Base-by-base conservation (phyloP, 2,888 invertebrate species). In the Tenthredo scrophulariae region DNA sequence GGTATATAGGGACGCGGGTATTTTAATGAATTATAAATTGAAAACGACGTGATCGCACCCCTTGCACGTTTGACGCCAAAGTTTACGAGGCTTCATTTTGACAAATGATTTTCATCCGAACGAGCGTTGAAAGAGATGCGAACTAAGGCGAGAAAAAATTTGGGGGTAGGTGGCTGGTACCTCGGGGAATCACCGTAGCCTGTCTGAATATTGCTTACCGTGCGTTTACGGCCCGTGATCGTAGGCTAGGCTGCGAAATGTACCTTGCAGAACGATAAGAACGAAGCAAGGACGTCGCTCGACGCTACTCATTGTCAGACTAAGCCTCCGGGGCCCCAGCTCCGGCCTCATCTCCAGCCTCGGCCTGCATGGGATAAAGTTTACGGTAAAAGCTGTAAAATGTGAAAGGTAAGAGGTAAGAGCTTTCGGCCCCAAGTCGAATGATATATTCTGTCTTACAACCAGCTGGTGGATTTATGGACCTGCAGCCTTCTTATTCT, bases 1-100 rank as follows among this genome's bases (percentile, higher is more conserved):
- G 7, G 13, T 29, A 62, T 2, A 62, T 33, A 33, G 67, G 54
- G 37, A 18, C 18, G 77, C 22, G 46, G 77, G 54, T 54, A 22
- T 75, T 74, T 72, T 75, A 65, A 84, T 75, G 85, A 86, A 87
- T 87, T 87, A 87, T 87, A 87, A 86, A 87, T 85, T 86, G 86
- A 70, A 82, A 84, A 85, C 74, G 83, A 87, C 79, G 82, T 82
- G 82, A 62, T 54, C 77, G 84, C 62, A 43, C 67, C 67, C 67
- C 67, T 29, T 29, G 65, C 29, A 33, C 67, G 65, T 79, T 74
- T 77, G 77, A 77, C 77, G 77, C 15, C 1, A 18, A 77, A 50
- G 77, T 77, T 77, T 77, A 77, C 70, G 74, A 70, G 80, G 85
- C 77, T 86, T 84, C 84, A 77, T 80, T 74, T 75, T 87, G 87